Evolutionary conservation across 2,888 invertebrate genomes (phyloP).

Genomic region (Callyntrura sp.): DNA sequence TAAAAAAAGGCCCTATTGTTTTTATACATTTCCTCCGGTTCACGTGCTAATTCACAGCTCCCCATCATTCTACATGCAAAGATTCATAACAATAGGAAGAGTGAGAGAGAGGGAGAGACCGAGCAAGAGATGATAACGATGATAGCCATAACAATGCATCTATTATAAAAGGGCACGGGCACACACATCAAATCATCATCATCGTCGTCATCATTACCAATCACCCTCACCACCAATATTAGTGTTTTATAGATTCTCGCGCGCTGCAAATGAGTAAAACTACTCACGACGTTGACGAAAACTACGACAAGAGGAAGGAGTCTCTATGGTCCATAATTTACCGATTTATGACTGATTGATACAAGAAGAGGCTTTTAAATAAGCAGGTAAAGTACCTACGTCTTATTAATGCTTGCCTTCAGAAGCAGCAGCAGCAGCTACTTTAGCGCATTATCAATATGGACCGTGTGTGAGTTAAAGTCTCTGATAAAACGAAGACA

Average conservation of each 20-base stretch:
- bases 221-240: no score
- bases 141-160: slow-evolving; percentile 57
- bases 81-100: no score
- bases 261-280: slow-evolving; percentile 63
- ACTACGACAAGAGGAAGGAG: slow-evolving; percentile 14
- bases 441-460: slow-evolving; percentile 11
- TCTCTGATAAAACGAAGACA: no score
- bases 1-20: no score
- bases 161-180: slow-evolving; percentile 60
- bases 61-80: slow-evolving; percentile 11
- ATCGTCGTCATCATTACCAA: no score
- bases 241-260: slow-evolving; percentile 48
- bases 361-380: slow-evolving; percentile 61
- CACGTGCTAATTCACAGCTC: slow-evolving; percentile 45
- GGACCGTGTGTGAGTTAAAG: no score
- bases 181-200: slow-evolving; percentile 44
- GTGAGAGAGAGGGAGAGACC: not conserved
- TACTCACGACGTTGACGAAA: slow-evolving; percentile 69
- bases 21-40: no score
- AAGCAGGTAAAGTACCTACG: slow-evolving; percentile 39
- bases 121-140: slow-evolving; percentile 32
- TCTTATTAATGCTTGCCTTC: slow-evolving; percentile 55
- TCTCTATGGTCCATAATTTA: slow-evolving; percentile 18
- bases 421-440: not conserved
- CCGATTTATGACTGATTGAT: slow-evolving; percentile 69